These are phyloP conservation scores for Stictocephala bisonia DNA, from an alignment of 2,888 invertebrate genomes.

Conservation along the genomic window DNA sequence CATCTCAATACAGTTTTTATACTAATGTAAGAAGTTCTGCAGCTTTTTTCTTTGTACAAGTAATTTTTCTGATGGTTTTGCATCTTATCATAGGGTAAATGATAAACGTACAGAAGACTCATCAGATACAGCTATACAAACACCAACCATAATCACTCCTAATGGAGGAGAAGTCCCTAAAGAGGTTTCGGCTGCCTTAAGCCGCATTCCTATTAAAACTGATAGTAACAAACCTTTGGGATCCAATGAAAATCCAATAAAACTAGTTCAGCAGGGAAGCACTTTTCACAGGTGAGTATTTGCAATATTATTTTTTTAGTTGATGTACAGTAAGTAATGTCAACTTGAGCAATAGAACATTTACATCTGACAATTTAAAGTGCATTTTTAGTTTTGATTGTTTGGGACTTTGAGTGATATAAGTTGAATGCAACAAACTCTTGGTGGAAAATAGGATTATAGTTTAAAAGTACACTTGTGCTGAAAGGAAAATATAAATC, in stretches of 20 bases:
- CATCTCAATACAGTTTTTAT: too few relatives aligned
- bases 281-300: constrained; percentile 67
- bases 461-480: too few relatives aligned
- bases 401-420: too few relatives aligned
- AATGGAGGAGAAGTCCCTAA: constrained; percentile 16
- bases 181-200: constrained; percentile 29
- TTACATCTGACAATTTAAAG: neutral
- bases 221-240: constrained; percentile 64
- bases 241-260: constrained; percentile 70
- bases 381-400: too few relatives aligned
- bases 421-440: too few relatives aligned
- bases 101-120: too few relatives aligned
- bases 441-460: too few relatives aligned
- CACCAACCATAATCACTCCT: constrained; percentile 8
- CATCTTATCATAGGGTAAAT: too few relatives aligned
- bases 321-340: neutral
- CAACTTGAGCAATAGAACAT: neutral
- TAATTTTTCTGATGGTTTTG: too few relatives aligned
- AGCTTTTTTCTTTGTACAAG: too few relatives aligned
- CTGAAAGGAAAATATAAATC: neutral
- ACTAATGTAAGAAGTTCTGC: too few relatives aligned
- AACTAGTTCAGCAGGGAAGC: constrained; percentile 71
- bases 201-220: constrained; percentile 36
- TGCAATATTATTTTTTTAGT: neutral
- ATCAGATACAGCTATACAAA: too few relatives aligned